Percentiles rank a stretch among this genome's conserved stretches.
Evolutionary conservation across 2,888 invertebrate species (phyloP).

Genomic region (Clanis bilineata): DNA sequence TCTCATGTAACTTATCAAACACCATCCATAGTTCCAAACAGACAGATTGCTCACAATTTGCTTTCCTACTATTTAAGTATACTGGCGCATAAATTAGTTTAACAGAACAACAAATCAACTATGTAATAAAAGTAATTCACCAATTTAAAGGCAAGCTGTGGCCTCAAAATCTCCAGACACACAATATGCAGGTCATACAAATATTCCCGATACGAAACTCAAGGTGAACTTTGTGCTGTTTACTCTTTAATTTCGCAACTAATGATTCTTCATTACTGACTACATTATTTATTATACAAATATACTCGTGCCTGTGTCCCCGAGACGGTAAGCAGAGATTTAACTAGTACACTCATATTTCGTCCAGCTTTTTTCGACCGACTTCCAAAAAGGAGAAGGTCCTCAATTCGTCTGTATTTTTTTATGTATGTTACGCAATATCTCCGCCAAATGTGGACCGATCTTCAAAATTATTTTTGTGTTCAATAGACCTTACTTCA

Average conservation of each 20-base stretch:
- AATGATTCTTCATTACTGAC: background rate
- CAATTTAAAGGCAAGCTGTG: slow-evolving; percentile 1
- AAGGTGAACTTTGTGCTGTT: background rate
- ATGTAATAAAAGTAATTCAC: background rate
- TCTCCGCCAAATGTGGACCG: too few relatives aligned
- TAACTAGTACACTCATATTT: too few relatives aligned
- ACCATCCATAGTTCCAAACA: too few relatives aligned
- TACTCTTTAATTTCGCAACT: background rate
- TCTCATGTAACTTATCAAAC: too few relatives aligned
- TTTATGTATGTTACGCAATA: too few relatives aligned
- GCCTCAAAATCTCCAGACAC: background rate
- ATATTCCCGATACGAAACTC: slow-evolving; percentile 1
- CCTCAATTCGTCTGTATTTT: too few relatives aligned
- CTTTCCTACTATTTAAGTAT: background rate
- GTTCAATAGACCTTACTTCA: too few relatives aligned
- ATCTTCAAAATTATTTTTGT: too few relatives aligned
- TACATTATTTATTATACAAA: background rate
- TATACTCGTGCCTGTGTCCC: too few relatives aligned
- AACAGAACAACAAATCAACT: background rate
- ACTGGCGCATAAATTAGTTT: background rate
- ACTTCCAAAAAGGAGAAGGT: too few relatives aligned
- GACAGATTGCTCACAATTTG: background rate
- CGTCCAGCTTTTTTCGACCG: too few relatives aligned
- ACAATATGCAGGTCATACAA: background rate
- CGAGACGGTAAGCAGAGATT: too few relatives aligned